Evolutionary conservation across 2,888 invertebrate species (phyloP).

Genomic region (Polydrusus cervinus): DNA sequence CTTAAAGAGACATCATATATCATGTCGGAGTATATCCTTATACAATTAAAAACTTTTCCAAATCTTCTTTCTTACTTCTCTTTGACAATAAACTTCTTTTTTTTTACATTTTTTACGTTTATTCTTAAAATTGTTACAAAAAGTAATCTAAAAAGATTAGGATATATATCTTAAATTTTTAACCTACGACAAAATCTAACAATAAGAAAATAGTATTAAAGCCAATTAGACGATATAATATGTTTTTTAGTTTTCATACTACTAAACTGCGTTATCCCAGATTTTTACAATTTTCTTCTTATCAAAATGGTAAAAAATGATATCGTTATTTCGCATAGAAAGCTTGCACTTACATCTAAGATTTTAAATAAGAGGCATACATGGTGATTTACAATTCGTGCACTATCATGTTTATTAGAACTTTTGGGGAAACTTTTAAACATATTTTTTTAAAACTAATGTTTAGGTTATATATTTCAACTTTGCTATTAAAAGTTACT

Average conservation of each 20-base stretch:
- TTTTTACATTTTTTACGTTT: slow-evolving; percentile 7
- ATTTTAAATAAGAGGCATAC: too few relatives aligned
- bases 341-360: too few relatives aligned
- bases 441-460: too few relatives aligned
- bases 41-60: not conserved
- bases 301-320: too few relatives aligned
- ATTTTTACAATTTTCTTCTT: slow-evolving; percentile 8
- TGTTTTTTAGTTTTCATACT: slow-evolving; percentile 8
- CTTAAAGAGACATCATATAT: too few relatives aligned
- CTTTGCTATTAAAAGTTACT: too few relatives aligned
- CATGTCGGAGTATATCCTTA: too few relatives aligned
- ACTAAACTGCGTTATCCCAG: slow-evolving; percentile 1
- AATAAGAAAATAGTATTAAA: slow-evolving; percentile 25
- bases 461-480: too few relatives aligned
- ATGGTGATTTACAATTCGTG: too few relatives aligned
- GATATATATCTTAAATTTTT: slow-evolving; percentile 8
- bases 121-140: slow-evolving; percentile 8
- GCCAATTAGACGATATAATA: slow-evolving; percentile 26
- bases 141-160: not conserved
- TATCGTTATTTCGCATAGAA: not conserved
- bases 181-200: slow-evolving; percentile 25
- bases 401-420: too few relatives aligned
- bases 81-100: slow-evolving; percentile 9
- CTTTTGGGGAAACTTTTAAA: too few relatives aligned
- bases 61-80: not conserved